A percentile compares a stretch with the other conserved stretches of the same genome.
Conservation (phyloP, 2,797 vertebrate species). For the Bradypodion pumilum region DNA sequence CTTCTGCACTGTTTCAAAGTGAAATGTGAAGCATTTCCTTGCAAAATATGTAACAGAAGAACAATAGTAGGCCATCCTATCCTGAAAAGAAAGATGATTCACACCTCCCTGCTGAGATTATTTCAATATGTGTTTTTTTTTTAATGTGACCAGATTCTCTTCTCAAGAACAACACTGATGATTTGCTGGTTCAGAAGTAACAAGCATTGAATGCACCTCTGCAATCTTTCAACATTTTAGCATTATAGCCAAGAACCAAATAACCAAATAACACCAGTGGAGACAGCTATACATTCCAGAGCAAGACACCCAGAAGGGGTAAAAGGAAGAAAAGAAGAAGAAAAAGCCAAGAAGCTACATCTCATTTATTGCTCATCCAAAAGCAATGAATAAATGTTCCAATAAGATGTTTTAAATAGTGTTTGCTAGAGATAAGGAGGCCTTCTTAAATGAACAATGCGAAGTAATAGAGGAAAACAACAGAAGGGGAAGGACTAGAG, state of each 20-base stretch:
- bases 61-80: slow-evolving; percentile 37
- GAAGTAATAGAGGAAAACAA: too few relatives aligned
- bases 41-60: slow-evolving; percentile 25
- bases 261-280: too few relatives aligned
- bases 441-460: too few relatives aligned
- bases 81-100: slow-evolving; percentile 35
- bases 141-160: slow-evolving; percentile 39
- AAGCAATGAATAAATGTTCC: slow-evolving; percentile 52
- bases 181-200: slow-evolving; percentile 65
- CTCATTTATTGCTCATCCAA: slow-evolving; percentile 66
- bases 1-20: neutral
- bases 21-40: slow-evolving; percentile 50
- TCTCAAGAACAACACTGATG: slow-evolving; percentile 52
- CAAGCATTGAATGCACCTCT: slow-evolving; percentile 55
- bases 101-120: slow-evolving; percentile 20
- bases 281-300: too few relatives aligned
- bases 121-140: slow-evolving; percentile 50
- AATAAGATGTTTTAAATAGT: slow-evolving; percentile 61
- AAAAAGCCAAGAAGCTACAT: too few relatives aligned
- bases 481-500: too few relatives aligned
- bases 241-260: slow-evolving; percentile 52
- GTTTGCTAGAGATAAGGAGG: too few relatives aligned
- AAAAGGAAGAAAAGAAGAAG: too few relatives aligned
- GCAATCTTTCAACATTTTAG: slow-evolving; percentile 67
- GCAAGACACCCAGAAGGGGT: too few relatives aligned